Conservation (phyloP, 2,797 vertebrate species). For the Pangasius mekongensis region DNA sequence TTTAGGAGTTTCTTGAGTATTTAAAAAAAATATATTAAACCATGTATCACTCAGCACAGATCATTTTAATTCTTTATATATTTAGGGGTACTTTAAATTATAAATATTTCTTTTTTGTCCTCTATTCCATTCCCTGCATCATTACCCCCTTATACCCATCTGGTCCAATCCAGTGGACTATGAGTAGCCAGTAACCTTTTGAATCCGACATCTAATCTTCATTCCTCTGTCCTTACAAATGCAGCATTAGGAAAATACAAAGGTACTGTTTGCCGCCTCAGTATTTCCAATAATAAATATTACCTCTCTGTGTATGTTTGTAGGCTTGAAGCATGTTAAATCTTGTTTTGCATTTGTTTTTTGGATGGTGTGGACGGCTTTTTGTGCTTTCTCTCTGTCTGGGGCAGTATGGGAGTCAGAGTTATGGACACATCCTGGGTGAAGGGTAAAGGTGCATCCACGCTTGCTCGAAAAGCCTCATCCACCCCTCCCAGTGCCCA, state of each 20-base stretch:
- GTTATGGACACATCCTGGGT: conserved; percentile 99
- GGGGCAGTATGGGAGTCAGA: conserved; percentile 93
- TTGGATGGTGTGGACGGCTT: neutral
- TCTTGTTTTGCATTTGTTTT: neutral
- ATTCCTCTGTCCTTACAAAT: conserved; percentile 72
- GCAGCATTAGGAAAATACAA: conserved; percentile 99
- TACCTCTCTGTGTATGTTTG: neutral
- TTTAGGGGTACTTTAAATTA: neutral
- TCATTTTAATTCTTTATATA: neutral
- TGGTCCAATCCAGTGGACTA: conserved; percentile 2
- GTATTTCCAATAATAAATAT: conserved; percentile 13
- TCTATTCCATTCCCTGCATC: neutral
- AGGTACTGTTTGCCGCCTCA: conserved; percentile 81
- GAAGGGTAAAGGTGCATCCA: conserved; percentile 90
- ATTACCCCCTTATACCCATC: neutral
- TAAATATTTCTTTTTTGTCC: neutral
- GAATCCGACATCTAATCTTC: conserved; percentile 42
- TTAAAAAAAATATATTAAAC: neutral
- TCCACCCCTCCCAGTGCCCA: conserved; percentile 87
- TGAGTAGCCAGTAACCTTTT: neutral
- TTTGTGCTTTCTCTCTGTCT: conserved; percentile 45
- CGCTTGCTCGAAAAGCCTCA: conserved; percentile 80
- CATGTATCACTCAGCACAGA: neutral
- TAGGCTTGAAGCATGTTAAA: neutral
- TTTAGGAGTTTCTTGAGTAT: neutral